Percentiles rank a stretch among this genome's conserved stretches.
phyloP scores from a whole-genome alignment of 2,113 vertebrate genomes.

The Nymphicus hollandicus region DNA sequence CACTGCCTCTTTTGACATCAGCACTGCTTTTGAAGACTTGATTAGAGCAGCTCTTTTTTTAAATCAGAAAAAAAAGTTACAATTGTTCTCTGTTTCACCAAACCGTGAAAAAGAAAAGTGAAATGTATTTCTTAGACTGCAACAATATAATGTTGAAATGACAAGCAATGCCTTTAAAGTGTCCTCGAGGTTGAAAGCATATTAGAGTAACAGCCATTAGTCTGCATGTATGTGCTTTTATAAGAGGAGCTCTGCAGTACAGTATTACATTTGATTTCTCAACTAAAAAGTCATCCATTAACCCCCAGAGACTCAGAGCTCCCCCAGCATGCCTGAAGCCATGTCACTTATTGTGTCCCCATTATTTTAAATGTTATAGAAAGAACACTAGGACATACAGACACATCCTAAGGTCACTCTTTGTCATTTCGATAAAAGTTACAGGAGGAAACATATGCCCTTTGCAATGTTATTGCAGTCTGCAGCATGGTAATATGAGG shows the following conservation, averaged over 20 bases:
- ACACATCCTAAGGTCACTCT: neutral
- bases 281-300: slow-evolving; percentile 52
- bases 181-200: slow-evolving; percentile 60
- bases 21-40: neutral
- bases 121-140: neutral
- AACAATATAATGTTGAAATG: slow-evolving; percentile 7
- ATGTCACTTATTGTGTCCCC: neutral
- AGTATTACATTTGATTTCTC: slow-evolving; percentile 59
- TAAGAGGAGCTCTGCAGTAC: neutral
- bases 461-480: neutral
- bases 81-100: neutral
- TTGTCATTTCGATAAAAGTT: slow-evolving; percentile 22
- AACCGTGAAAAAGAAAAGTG: neutral
- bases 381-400: neutral
- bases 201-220: slow-evolving; percentile 59
- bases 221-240: neutral
- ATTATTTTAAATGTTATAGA: slow-evolving; percentile 14
- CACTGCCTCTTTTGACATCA: neutral
- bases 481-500: neutral
- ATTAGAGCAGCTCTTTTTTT: neutral
- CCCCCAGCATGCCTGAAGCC: neutral
- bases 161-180: slow-evolving; percentile 16
- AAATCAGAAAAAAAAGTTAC: neutral
- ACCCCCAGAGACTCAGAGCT: neutral
- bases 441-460: neutral